A percentile compares a stretch with the other conserved stretches of the same genome.
Evolutionary conservation across 2,888 invertebrate species (phyloP).

Genomic region (Neoitamus cyanurus): DNA sequence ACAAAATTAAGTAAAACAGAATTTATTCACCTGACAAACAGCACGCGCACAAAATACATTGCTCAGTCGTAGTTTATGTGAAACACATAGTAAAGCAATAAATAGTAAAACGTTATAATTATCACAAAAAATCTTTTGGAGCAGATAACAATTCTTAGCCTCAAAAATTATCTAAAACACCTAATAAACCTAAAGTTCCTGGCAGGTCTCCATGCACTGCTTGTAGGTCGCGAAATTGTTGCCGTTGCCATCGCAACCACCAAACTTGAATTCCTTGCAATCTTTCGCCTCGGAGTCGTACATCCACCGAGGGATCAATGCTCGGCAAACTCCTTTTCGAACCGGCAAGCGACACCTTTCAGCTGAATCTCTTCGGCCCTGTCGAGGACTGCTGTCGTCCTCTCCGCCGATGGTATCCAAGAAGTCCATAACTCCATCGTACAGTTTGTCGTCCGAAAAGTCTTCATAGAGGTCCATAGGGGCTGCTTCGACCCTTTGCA

Average conservation of each 20-base stretch:
- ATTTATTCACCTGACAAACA: neutral
- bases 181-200: constrained; percentile 58
- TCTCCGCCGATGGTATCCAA: neutral
- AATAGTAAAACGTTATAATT: constrained; percentile 1
- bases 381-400: neutral
- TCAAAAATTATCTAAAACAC: neutral
- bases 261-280: constrained; percentile 69
- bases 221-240: constrained; percentile 69
- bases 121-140: constrained; percentile 28
- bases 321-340: constrained; percentile 63
- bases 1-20: neutral
- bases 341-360: constrained; percentile 2
- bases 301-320: constrained; percentile 65
- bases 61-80: neutral
- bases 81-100: neutral
- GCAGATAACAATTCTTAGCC: constrained; percentile 20
- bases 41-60: neutral
- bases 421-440: constrained; percentile 29
- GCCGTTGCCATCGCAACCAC: constrained; percentile 70
- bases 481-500: neutral
- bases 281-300: constrained; percentile 67
- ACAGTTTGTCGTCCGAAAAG: constrained; percentile 1
- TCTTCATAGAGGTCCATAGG: constrained; percentile 32
- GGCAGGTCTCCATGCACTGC: constrained; percentile 68
- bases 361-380: neutral